A percentile compares a stretch with the other conserved stretches of the same genome.
Conservation (phyloP, 2,888 invertebrate genomes). For the Drosophila algonquin region DNA sequence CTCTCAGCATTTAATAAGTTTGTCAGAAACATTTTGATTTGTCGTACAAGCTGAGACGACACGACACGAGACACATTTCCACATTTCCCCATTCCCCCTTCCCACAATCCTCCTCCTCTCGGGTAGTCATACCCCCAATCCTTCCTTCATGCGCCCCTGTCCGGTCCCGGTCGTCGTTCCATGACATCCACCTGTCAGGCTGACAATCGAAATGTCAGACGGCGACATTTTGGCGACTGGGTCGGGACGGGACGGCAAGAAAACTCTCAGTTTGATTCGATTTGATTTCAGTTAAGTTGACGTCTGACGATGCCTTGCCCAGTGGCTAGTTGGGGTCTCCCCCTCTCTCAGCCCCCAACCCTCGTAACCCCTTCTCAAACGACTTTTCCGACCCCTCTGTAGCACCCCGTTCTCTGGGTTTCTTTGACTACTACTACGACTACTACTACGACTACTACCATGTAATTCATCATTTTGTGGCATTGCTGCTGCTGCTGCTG, state of each 20-base stretch:
- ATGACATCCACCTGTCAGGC: conserved; percentile 56
- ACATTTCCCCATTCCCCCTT: no score
- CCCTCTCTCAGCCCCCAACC: background rate
- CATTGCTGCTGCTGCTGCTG: conserved; percentile 12
- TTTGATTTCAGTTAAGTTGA: conserved; percentile 39
- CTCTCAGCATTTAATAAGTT: conserved; percentile 23
- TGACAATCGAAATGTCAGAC: conserved; percentile 72
- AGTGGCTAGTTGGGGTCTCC: conserved; percentile 19
- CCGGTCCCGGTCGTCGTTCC: background rate
- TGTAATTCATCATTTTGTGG: conserved; percentile 38
- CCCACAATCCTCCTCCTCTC: background rate
- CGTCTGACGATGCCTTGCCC: conserved; percentile 36
- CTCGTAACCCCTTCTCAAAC: background rate
- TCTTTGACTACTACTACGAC: background rate
- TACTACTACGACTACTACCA: conserved; percentile 21
- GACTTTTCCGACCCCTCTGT: background rate
- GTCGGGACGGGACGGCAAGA: background rate
- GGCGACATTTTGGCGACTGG: conserved; percentile 50
- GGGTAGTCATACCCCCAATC: background rate
- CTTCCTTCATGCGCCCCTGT: background rate
- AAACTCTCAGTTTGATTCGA: conserved; percentile 27
- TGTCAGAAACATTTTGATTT: conserved; percentile 44
- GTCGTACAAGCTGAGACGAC: conserved; percentile 44
- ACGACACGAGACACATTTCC: conserved; percentile 14
- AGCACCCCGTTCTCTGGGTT: conserved; percentile 1